Base-by-base conservation (phyloP, 2,113 vertebrate genomes). In the Solenodon paradoxus region DNA sequence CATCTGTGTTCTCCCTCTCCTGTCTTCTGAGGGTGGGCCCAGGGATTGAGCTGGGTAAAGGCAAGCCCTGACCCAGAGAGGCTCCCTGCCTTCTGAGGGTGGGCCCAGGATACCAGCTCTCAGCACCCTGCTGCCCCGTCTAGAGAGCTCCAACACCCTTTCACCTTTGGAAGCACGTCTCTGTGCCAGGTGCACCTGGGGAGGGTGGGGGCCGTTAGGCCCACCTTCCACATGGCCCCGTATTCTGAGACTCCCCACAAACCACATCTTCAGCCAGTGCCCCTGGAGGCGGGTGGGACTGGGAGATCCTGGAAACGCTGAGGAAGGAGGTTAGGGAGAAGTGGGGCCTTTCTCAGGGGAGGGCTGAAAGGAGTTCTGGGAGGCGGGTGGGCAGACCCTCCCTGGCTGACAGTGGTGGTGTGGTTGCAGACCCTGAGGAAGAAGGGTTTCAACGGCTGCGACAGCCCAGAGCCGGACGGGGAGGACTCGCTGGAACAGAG, bases 371-470 rank as follows among this genome's bases (percentile, higher is more conserved):
- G 85, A 77, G 15, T 26, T 51, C 57, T 10, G 47, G 35, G 59
- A 40, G 49, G 51, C 12, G 3, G 74, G 16, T 1, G 0, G 66
- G 81, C 51, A 42, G n/a, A 38, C 61, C 49, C 55, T 69, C 40
- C 45, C 19, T 32, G 0, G 45, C 96, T 92, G 95, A 96, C 35
- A 22, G 55, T 53, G 51, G 93, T 57, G 92, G 78, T 97, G 97
- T 66, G 92, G 93, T 98, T 99, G 85, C 98, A 99, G 99, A 99
- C 99, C 1, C 99, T 99, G 98, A 98, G 99, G 99, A 99, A 99
- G 99, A 99, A 99, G 98, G 99, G 99, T 97, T 99, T 99, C 99
- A 99, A 99, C 45, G 99, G 99, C 98, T 99, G 99, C 98, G 99
- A 99, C 99, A 99, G 99, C 98, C 99, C 99, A 0, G 99, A 99